phyloP scores from a whole-genome alignment of 2,113 vertebrate species.

The Hemichromis elongatus region DNA sequence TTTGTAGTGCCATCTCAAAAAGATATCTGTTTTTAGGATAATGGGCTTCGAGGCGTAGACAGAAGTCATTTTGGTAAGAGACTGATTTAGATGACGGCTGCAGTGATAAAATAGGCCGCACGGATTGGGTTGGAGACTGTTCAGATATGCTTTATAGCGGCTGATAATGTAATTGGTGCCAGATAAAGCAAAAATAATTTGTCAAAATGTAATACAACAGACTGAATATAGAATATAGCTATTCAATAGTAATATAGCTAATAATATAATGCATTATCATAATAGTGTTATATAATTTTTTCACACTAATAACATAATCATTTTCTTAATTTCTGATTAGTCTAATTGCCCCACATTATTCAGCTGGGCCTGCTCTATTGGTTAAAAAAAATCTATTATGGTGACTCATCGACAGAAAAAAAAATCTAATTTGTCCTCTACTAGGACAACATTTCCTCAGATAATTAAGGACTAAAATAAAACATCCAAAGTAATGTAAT shows the following conservation, averaged over 20 bases:
- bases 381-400: background rate
- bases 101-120: background rate
- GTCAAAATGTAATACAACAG: background rate
- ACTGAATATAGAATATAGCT: background rate
- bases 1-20: background rate
- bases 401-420: background rate
- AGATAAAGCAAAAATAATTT: background rate
- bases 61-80: background rate
- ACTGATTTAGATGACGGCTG: constrained; percentile 7
- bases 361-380: background rate
- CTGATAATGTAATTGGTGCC: background rate
- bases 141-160: background rate
- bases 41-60: constrained; percentile 5
- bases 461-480: background rate
- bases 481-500: background rate
- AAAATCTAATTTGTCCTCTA: background rate
- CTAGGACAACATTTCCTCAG: background rate
- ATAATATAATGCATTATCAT: background rate
- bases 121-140: background rate
- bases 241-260: background rate
- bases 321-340: background rate
- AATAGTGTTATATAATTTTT: background rate
- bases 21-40: constrained; percentile 12
- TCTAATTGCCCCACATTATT: background rate
- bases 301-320: background rate